Evolutionary conservation across 2,797 vertebrate species (phyloP), one percentile per base, ranked within the genome.

Genomic region (Spinibarbus caldwelli): DNA sequence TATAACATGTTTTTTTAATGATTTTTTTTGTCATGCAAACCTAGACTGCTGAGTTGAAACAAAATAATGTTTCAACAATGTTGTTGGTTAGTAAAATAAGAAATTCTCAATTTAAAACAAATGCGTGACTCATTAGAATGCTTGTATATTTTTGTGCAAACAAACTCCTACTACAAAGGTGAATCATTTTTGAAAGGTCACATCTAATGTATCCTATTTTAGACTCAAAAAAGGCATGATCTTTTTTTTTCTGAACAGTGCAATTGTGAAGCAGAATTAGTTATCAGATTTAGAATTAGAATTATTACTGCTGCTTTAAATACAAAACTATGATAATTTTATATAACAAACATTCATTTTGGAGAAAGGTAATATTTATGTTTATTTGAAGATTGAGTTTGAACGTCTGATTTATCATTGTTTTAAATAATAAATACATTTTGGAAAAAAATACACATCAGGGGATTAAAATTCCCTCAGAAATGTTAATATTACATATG

Each of bases 191-290:
- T 78, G 6, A 41, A 47, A 64, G 57, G 38, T 31, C 77, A 31
- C 5, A 29, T 31, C 17, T 29, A 80, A 85, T 62, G 29, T n/a
- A 9, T 82, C n/a, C 23, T 41, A 36, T 47, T 73, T 59, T 75
- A 66, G 11, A 59, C 23, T 43, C 2, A 59, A 79, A 71, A 62
- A 59, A 8, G 12, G 36, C 11, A 38, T 26, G 36, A 52, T 73
- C 4, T n/a, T 12, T 12, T 7, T 80, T 85, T 54, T 81, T 85
- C 36, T 34, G 8, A 81, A 62, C 45, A 75, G 10, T 12, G 38
- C 29, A 23, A 57, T 41, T 29, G 36, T 52, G 23, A 79, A 14
- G 31, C 26, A 43, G 34, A 23, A 45, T 38, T 41, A 31, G 3
- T 41, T 68, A 19, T 54, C 47, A 23, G 23, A 45, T 23, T 21